Base-by-base conservation (phyloP, 2,113 vertebrate genomes). In the Lucifuga dentata region DNA sequence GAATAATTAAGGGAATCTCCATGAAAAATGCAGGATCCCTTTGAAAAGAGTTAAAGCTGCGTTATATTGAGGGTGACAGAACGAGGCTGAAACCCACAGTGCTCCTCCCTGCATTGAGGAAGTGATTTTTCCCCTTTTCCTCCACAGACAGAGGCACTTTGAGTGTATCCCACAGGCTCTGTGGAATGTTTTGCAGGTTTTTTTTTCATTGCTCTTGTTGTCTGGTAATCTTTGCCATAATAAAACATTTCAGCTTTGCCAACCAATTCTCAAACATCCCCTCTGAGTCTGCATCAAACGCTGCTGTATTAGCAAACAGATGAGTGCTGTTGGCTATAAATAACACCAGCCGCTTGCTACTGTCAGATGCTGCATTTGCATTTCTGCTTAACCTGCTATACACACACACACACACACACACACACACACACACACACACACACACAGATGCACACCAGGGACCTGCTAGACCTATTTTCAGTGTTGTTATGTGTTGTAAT, bases 291-390 rank as follows among this genome's bases (percentile, higher is more conserved):
- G 73, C 65, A 77, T 86, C 50, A 86, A 84, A 86, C 73, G 71
- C 76, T 81, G 84, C 59, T 57, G 68, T 76, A 73, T 80, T n/a
- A n/a, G n/a, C 67, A 82, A 81, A 73, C 77, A 68, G 81, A 73
- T 23, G 5, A 79, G 66, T 36, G 59, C 71, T 43, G 33, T 51
- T 62, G n/a, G 39, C 81, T 84, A 89, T 84, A 85, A 92, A 90
- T 89, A 84, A 83, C 80, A 21, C 68, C 55, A 32, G 68, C 81
- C 73, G 67, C 66, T 53, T 10, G 52, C 67, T 44, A 2, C 79
- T 11, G 53, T 80, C 45, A 63, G 51, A 85, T 12, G 32, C 46
- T 21, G 57, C 43, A 26, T 63, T 80, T 64, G 23, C 50, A 6
- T 65, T 85, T 87, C 62, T 38, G 20, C 19, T 68, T 55, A 38